Base-by-base conservation (phyloP, 2,888 invertebrate species). In the Clepsis dumicolana region DNA sequence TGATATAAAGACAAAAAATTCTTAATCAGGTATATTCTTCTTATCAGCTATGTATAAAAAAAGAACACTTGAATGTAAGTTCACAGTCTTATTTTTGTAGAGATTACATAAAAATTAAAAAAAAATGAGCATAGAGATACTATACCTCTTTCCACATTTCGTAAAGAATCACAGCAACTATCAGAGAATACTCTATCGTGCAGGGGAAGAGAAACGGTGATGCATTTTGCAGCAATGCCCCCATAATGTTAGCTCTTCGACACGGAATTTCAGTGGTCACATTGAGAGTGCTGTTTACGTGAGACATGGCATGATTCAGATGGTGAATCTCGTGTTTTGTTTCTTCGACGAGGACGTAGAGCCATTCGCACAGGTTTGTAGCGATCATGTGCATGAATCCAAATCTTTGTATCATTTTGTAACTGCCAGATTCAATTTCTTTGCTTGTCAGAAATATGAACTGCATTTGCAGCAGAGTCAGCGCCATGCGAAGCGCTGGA, bases 321-420 rank as follows among this genome's bases (percentile, higher is more conserved):
- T 96, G 96, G 75, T 96, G 95, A 73, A 98, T 97, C 86, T 98
- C 97, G 82, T 98, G 97, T 81, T 97, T 96, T 1, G 98, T 98
- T 85, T 98, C 98, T 82, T 97, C 96, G 0, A 98, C 97, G 24
- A 98, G 90, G 3, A 98, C 97, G 82, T 97, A 96, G 59, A 98
- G 87, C 98, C 98, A 98, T 78, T 98, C 98, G 89, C 98, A 98
- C 16, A 98, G 89, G 89, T 98, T 98, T 18, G 98, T 97, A 0
- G 98, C 98, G 61, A 98, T 95, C 96, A 98, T 96, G 84, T 99
- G 98, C 98, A 98, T 98, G 50, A 98, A 94, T 7, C 98, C 98
- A 77, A 98, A 97, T 75, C 98, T 94, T 21, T 98, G 97, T 61
- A 97, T 94, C 54, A 96, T 94, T 80, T 96, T 95, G 80, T 95